Evolutionary conservation across 2,797 vertebrate species (phyloP).

Genomic region (Gila robusta): DNA sequence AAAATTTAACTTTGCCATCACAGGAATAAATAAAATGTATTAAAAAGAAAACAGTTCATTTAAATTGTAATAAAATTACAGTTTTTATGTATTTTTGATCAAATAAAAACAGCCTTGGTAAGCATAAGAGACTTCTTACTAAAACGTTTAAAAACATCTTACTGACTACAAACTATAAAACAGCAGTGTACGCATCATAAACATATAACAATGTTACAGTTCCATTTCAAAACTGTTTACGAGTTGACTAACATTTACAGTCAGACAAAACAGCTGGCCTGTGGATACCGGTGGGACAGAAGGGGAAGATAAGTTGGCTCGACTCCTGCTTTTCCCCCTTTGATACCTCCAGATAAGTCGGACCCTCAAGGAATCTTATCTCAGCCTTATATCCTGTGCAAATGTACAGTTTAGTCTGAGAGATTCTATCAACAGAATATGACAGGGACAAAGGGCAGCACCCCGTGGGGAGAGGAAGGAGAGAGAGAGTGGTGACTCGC

Average conservation of each 20-base stretch:
- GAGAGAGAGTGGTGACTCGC: slow-evolving; percentile 10
- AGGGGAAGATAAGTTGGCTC: slow-evolving; percentile 66
- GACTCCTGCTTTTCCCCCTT: slow-evolving; percentile 66
- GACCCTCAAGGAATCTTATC: slow-evolving; percentile 78
- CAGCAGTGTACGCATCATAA: neutral
- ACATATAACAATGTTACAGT: neutral
- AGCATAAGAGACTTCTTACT: neutral
- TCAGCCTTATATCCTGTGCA: slow-evolving; percentile 77
- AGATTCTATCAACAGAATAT: slow-evolving; percentile 80
- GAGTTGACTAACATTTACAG: slow-evolving; percentile 58
- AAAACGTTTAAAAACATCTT: neutral
- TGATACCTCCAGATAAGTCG: slow-evolving; percentile 82
- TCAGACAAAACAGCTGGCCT: slow-evolving; percentile 72
- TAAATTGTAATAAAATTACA: neutral
- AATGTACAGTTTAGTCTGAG: slow-evolving; percentile 80
- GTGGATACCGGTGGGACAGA: slow-evolving; percentile 64
- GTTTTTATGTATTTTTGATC: neutral
- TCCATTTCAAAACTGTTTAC: slow-evolving; percentile 12
- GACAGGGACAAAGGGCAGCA: slow-evolving; percentile 74
- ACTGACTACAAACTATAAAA: neutral
- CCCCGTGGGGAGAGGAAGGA: slow-evolving; percentile 62
- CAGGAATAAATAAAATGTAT: neutral
- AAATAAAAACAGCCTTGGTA: neutral
- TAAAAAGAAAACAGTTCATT: neutral
- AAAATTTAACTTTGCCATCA: neutral